A percentile compares a stretch with the other conserved stretches of the same genome.
phyloP scores from a whole-genome alignment of 53 echinoderm and acorn worm genomes.

The Paelopatides confundens region DNA sequence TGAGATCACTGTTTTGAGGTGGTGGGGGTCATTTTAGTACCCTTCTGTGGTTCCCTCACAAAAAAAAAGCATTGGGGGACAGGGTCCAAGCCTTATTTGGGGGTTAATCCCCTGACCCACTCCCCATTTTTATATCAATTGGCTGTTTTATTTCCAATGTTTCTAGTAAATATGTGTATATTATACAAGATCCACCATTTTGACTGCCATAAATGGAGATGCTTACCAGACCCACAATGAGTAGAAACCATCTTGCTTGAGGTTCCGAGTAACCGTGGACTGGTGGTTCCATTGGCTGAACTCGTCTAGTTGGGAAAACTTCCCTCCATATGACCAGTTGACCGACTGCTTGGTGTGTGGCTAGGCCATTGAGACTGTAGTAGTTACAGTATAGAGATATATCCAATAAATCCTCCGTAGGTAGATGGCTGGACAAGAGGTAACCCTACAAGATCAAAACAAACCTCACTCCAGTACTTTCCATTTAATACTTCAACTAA shows the following conservation, averaged over 20 bases:
- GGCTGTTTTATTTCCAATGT: too few species aligned
- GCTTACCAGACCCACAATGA: slow-evolving; percentile 92
- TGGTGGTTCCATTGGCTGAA: slow-evolving; percentile 51
- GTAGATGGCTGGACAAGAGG: slow-evolving; percentile 91
- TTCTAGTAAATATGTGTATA: too few species aligned
- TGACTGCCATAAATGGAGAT: too few species aligned
- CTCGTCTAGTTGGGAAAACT: slow-evolving; percentile 79
- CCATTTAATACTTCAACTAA: too few species aligned
- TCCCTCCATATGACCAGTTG: slow-evolving; percentile 98
- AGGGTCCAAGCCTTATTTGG: background rate
- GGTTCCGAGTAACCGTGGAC: slow-evolving; percentile 75
- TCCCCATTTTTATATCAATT: background rate
- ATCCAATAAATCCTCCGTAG: slow-evolving; percentile 80
- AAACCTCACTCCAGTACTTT: too few species aligned
- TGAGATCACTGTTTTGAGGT: too few species aligned
- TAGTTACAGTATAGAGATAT: slow-evolving; percentile 86
- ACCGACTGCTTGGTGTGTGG: slow-evolving; percentile 83
- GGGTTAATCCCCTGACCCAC: background rate
- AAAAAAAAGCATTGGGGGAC: too few species aligned
- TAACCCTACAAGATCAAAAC: slow-evolving; percentile 63
- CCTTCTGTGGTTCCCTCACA: too few species aligned
- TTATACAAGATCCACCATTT: too few species aligned
- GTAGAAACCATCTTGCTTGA: slow-evolving; percentile 84
- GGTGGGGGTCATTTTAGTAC: too few species aligned
- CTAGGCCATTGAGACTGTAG: slow-evolving; percentile 86